Evolutionary conservation across 2,888 invertebrate genomes (phyloP), one percentile per base, ranked within the genome.

Genomic region (Laspeyria flexula): DNA sequence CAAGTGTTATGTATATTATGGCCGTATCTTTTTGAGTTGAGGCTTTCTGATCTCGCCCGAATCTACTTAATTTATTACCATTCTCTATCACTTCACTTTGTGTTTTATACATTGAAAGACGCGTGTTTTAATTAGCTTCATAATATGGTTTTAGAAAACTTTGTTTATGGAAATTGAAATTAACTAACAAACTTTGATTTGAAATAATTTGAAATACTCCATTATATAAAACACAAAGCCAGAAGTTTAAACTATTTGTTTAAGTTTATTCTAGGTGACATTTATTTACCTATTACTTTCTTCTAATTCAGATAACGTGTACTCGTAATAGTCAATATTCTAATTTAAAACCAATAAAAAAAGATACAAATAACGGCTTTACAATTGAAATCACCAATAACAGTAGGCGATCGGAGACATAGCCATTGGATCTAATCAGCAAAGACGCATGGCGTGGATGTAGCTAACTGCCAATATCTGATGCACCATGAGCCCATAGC

Each of bases 391-490:
- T 75, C 70, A 71, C 60, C 78, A 76, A 83, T 85, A 80, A 83
- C 69, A 69, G 55, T 57, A 55, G 39, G 38, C 49, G 71, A 60
- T 57, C 49, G 55, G 44, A 41, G 13, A 31, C 42, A 35, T 52
- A 39, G 55, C 40, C 63, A 71, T 74, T 60, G 67, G 83, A 86
- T 85, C 76, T 85, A 88, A 90, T 90, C 90, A 83, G 76, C 55
- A 71, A 79, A 85, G 86, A 84, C 81, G 82, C 83, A 84, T 80
- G 79, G 78, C 79, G 75, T 85, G 85, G 73, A 84, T 86, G 87
- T 75, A 78, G 76, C 85, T 89, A 90, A 90, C 87, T 88, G 90
- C 88, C 90, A 90, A 91, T 89, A 89, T 89, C 90, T 85, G 88
- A 90, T 90, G 90, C 87, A 88, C 81, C 84, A 75, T 62, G 79